phyloP scores from a whole-genome alignment of 2,888 invertebrate species.

The Chironomus riparius region DNA sequence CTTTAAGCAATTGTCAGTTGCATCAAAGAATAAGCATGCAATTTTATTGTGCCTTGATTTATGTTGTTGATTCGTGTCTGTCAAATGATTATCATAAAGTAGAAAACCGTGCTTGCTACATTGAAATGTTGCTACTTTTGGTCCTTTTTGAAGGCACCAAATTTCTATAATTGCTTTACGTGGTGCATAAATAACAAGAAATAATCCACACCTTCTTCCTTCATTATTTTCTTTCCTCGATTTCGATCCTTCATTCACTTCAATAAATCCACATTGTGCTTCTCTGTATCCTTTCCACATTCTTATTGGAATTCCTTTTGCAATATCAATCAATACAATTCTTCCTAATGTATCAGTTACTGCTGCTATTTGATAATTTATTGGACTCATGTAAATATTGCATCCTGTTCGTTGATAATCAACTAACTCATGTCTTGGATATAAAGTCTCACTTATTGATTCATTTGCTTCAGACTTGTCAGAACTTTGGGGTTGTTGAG shows the following conservation, averaged over 20 bases:
- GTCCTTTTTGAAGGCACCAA: conserved; percentile 83
- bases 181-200: conserved; percentile 87
- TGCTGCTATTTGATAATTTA: conserved; percentile 64
- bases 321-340: conserved; percentile 76
- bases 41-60: conserved; percentile 39
- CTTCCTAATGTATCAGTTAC: conserved; percentile 81
- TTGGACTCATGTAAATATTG: conserved; percentile 65
- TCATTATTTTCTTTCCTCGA: conserved; percentile 29
- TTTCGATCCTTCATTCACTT: conserved; percentile 54
- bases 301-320: conserved; percentile 65
- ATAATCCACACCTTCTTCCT: conserved; percentile 56
- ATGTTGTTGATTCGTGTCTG: conserved; percentile 36
- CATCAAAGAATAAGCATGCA: conserved; percentile 72
- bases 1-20: conserved; percentile 66
- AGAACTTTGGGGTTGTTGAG: conserved; percentile 41
- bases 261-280: conserved; percentile 89
- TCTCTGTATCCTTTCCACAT: conserved; percentile 95
- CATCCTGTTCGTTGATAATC: conserved; percentile 70
- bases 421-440: conserved; percentile 69
- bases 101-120: conserved; percentile 77
- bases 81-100: conserved; percentile 68
- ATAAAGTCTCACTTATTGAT: conserved; percentile 56
- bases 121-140: conserved; percentile 81
- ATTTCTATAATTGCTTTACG: conserved; percentile 88
- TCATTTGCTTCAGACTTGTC: conserved; percentile 44